Conservation (phyloP, 2,113 vertebrate species). For the Lanius collurio region DNA sequence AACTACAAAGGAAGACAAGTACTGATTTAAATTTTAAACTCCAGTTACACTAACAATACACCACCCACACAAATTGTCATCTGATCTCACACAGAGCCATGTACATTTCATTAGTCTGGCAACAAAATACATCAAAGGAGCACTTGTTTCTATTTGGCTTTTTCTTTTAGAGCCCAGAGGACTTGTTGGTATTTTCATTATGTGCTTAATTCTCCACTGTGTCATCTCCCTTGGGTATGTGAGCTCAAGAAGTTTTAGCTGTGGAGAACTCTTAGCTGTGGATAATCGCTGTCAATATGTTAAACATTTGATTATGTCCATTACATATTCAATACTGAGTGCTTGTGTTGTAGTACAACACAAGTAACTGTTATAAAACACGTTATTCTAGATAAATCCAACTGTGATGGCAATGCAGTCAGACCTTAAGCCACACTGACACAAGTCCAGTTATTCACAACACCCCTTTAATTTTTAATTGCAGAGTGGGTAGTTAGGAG, state of each 20-base stretch:
- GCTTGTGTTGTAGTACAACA: background rate
- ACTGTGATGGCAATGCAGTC: background rate
- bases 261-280: background rate
- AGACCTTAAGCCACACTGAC: slow-evolving; percentile 11
- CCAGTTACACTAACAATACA: background rate
- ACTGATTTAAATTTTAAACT: background rate
- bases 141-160: background rate
- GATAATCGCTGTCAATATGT: background rate
- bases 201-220: background rate
- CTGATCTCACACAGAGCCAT: background rate
- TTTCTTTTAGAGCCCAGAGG: background rate
- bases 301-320: slow-evolving; percentile 21
- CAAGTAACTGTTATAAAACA: background rate
- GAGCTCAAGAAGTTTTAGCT: background rate
- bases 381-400: slow-evolving; percentile 17
- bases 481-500: background rate
- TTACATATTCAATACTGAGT: background rate
- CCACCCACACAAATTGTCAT: background rate
- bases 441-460: background rate
- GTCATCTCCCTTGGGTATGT: background rate
- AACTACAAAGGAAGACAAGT: background rate
- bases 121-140: background rate
- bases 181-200: background rate
- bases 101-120: background rate
- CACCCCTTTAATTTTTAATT: background rate